Percentiles rank a stretch among this genome's conserved stretches.
Evolutionary conservation across 2,797 vertebrate genomes (phyloP).

Genomic region (Pagetopsis macropterus): DNA sequence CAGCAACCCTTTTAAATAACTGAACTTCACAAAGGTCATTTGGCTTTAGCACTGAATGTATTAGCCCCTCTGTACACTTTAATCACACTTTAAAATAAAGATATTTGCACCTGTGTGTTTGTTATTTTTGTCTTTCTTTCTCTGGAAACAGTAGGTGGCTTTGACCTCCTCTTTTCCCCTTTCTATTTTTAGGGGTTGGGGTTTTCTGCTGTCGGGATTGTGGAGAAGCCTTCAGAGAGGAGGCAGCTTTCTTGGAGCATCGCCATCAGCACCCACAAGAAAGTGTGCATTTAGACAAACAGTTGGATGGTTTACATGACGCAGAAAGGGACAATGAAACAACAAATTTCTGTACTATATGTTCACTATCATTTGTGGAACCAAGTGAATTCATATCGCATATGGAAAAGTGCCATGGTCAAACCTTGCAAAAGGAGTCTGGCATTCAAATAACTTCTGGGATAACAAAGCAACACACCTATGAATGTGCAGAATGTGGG

Average conservation of each 20-base stretch:
- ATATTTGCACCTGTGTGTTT: conserved; percentile 42
- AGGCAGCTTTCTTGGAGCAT: conserved; percentile 75
- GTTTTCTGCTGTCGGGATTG: conserved; percentile 80
- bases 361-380: conserved; percentile 76
- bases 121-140: conserved; percentile 45
- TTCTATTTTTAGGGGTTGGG: conserved; percentile 82
- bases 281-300: conserved; percentile 61
- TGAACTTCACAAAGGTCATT: background rate
- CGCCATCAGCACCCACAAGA: conserved; percentile 72
- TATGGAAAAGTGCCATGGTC: conserved; percentile 69
- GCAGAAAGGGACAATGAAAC: conserved; percentile 65
- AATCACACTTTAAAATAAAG: conserved; percentile 56
- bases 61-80: conserved; percentile 7
- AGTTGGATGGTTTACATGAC: conserved; percentile 63
- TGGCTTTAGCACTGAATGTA: background rate
- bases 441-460: conserved; percentile 26
- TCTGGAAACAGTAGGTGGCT: conserved; percentile 67
- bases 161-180: conserved; percentile 80
- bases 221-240: conserved; percentile 78
- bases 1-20: background rate
- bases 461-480: conserved; percentile 67
- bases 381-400: conserved; percentile 57
- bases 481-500: conserved; percentile 84
- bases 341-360: conserved; percentile 73
- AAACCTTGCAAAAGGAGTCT: conserved; percentile 50